Evolutionary conservation across 2,113 vertebrate species (phyloP), one percentile per base, ranked within the genome.

Genomic region (Spea bombifrons): DNA sequence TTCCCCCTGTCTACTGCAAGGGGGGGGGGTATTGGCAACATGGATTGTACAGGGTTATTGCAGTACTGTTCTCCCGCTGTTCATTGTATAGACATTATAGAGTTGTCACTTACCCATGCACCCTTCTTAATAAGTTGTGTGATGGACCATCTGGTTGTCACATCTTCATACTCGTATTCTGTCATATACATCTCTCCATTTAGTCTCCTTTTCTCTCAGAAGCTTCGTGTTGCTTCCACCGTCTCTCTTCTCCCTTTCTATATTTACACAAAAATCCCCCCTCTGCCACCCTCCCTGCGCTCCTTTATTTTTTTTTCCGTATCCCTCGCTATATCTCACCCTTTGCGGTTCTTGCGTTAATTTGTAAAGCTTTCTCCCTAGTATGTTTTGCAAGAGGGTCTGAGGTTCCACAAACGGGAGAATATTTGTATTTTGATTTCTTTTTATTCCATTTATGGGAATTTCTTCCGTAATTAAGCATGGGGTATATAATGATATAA

Each of bases 1-100:
- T 66, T 79, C 77, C 63, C 76, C 61, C 70, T 17, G 71, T 79
- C 77, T 71, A 50, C 63, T 79, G 70, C 61, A 66, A 49, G 68
- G 59, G 47, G 49, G 46, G 59, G 44, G 55, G 50, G 66, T 44
- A 47, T 70, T 61, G 77, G 66, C 64, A 73, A 44, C 4, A 53
- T 17, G 69, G 70, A 73, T 15, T 79, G 13, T 7, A 73, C 10
- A 76, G 13, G 69, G 45, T 59, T 69, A 49, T 67, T 66, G 49
- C 55, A 48, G 61, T 75, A 50, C 48, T 59, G 65, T 76, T 48
- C 17, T 12, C 10, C 50, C 3, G 55, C 10, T 59, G 12, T 5
- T 13, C 55, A 59, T 5, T 59, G 15, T 13, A 59, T 8, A 59
- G 55, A 9, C 55, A 3, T 59, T 13, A 3, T 59, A 16, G 63